Evolutionary conservation across 2,888 invertebrate genomes (phyloP).

Genomic region (Iphiclides podalirius): DNA sequence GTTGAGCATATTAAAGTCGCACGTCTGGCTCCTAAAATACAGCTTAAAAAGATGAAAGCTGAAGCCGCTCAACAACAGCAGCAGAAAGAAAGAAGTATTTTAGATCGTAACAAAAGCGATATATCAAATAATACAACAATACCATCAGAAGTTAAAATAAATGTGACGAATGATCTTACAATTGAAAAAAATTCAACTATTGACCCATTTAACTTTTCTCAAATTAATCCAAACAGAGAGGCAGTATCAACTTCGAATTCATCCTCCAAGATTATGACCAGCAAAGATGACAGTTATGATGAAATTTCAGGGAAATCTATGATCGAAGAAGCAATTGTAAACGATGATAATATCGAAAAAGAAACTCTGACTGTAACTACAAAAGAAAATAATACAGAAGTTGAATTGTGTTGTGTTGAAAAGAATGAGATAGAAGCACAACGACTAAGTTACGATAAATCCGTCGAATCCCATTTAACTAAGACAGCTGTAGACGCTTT

Average conservation of each 20-base stretch:
- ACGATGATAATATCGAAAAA: constrained; percentile 8
- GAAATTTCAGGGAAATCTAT: constrained; percentile 1
- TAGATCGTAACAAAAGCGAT: constrained; percentile 30
- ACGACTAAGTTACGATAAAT: constrained; percentile 30
- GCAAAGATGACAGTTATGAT: constrained; percentile 1
- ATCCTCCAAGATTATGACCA: not conserved
- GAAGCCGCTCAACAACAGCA: constrained; percentile 66
- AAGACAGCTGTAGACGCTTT: constrained; percentile 72
- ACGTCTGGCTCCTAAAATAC: constrained; percentile 75
- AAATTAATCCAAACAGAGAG: not conserved
- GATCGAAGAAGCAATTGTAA: constrained; percentile 5
- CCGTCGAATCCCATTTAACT: constrained; percentile 51
- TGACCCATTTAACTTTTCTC: not conserved
- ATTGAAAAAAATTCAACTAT: not conserved
- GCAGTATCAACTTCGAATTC: not conserved
- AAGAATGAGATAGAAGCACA: constrained; percentile 8
- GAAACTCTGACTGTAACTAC: not conserved
- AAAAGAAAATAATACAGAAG: not conserved
- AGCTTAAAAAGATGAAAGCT: constrained; percentile 75
- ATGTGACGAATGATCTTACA: constrained; percentile 14
- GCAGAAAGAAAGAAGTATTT: constrained; percentile 41
- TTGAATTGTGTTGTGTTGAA: not conserved
- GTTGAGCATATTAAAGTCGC: constrained; percentile 78
- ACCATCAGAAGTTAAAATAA: constrained; percentile 11
- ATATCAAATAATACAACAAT: constrained; percentile 21